Base-by-base conservation (phyloP, 2,797 vertebrate genomes). In the Pseudochaenichthys georgianus region DNA sequence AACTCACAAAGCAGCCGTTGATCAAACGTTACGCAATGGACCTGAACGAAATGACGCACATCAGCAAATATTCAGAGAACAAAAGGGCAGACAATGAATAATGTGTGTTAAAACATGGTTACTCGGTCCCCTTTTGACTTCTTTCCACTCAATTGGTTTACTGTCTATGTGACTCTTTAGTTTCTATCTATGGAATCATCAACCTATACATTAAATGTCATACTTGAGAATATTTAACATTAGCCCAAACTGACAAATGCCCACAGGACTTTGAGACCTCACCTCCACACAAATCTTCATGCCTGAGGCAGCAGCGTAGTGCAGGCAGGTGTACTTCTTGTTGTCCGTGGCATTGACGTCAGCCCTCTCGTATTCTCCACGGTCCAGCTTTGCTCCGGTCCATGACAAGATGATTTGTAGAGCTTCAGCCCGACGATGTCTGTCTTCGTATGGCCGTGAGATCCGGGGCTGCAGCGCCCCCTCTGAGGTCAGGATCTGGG, bases 271-370 rank as follows among this genome's bases (percentile, higher is more conserved):
- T 52, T 51, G 21, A 41, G 57, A 70, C 34, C 90, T 95, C 94
- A 99, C 98, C 97, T 97, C 96, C 3, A 99, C 97, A 87, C 98
- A 98, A 13, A 92, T 96, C 95, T 96, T 98, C 97, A 99, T 98
- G 93, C 98, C 98, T 88, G 98, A 98, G 94, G 97, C 97, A 81
- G 98, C 97, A 76, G 98, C 97, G 73, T 99, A 99, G 93, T 99
- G 98, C 85, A 99, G 94, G 70, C 97, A 95, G 21, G 97, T 98
- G 92, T 96, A 98, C 91, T 98, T 99, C 94, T 98, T 99, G 90
- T 99, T 97, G 94, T 99, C 98, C 0, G 95, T 94, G 83, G 97
- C 97, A 66, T 97, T 97, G 83, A 98, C 89, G 52, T 98, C 96
- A 77, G 97, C 97, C 42, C 92, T 94, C 90, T 99, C 98, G 61